Conservation (phyloP, 2,797 vertebrate species). For the Astyanax mexicanus region DNA sequence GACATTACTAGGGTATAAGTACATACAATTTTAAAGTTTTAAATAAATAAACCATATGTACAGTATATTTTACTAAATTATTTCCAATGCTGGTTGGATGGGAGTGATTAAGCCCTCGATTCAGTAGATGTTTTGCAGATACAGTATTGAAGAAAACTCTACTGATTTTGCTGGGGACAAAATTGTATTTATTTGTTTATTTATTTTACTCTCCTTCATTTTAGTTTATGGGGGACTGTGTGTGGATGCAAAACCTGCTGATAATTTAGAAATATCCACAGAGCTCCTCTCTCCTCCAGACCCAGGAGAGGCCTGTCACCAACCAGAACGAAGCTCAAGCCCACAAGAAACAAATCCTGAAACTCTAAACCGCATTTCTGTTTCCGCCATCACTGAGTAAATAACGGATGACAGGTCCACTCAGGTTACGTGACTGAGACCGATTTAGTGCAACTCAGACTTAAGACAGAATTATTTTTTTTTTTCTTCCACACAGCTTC, state of each 20-base stretch:
- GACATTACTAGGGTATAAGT: no score
- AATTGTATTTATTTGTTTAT: constrained; percentile 50
- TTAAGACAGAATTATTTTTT: constrained; percentile 57
- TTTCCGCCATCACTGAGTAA: constrained; percentile 35
- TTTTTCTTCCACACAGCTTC: constrained; percentile 9
- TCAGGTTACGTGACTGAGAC: constrained; percentile 58
- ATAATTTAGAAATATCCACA: background rate
- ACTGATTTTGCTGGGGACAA: constrained; percentile 47
- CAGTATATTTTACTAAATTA: no score
- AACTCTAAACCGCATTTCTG: constrained; percentile 45
- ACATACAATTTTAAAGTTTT: no score
- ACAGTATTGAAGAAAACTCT: constrained; percentile 59
- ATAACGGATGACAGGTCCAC: constrained; percentile 47
- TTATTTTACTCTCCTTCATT: constrained; percentile 11
- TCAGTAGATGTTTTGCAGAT: constrained; percentile 8
- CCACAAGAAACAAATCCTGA: constrained; percentile 38
- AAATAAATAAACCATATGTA: no score
- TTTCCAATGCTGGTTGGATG: background rate
- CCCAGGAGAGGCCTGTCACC: constrained; percentile 4
- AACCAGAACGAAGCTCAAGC: background rate
- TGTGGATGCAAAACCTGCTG: constrained; percentile 1
- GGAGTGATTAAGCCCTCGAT: background rate
- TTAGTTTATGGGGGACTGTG: constrained; percentile 2
- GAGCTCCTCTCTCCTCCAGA: background rate
- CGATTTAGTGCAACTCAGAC: constrained; percentile 1